Evolutionary conservation across 2,797 vertebrate species (phyloP).

Genomic region (Cyprinella venusta): DNA sequence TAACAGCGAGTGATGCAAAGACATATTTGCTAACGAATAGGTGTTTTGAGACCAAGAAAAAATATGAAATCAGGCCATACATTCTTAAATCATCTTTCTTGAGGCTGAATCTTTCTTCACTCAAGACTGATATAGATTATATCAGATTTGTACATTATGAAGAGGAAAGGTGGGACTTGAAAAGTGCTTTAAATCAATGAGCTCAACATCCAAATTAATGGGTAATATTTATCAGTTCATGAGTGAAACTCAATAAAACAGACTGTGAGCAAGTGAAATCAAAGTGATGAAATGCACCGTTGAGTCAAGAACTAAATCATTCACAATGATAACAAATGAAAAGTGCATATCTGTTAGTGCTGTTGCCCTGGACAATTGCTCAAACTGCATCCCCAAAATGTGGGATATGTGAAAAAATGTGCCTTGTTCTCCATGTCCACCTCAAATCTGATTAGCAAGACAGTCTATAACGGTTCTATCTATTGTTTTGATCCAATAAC

Average conservation of each 20-base stretch:
- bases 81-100: conserved; percentile 29
- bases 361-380: neutral
- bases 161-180: neutral
- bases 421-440: neutral
- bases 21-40: conserved; percentile 2
- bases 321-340: neutral
- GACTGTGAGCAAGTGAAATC: conserved; percentile 31
- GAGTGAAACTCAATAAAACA: conserved; percentile 39
- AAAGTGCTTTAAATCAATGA: conserved; percentile 25
- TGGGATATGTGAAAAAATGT: neutral
- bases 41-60: conserved; percentile 6
- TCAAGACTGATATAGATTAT: conserved; percentile 13
- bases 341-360: neutral
- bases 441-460: conserved; percentile 10
- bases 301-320: neutral
- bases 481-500: conserved; percentile 42
- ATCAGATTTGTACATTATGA: neutral
- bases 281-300: neutral
- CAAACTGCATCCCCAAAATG: conserved; percentile 5
- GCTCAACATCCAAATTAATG: conserved; percentile 28
- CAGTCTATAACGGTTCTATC: neutral
- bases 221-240: conserved; percentile 15
- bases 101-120: neutral
- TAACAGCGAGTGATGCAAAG: conserved; percentile 21
- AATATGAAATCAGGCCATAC: conserved; percentile 23